Conservation (phyloP, 2,113 vertebrate genomes). For the Tachysurus fulvidraco region DNA sequence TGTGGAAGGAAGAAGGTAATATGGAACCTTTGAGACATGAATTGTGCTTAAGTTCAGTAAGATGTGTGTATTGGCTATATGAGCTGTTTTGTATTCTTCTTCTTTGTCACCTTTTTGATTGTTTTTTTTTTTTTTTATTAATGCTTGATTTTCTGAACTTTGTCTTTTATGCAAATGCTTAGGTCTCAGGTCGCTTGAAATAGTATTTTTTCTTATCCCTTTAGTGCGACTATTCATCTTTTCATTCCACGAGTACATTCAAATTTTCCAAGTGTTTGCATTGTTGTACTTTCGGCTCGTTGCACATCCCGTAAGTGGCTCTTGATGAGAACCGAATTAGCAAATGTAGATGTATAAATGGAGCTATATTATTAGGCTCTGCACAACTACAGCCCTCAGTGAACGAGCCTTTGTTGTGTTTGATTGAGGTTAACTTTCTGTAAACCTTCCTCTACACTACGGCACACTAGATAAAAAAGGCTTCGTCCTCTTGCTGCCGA, state of each 20-base stretch:
- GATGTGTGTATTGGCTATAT: neutral
- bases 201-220: neutral
- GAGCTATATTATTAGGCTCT: neutral
- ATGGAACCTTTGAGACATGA: too few relatives aligned
- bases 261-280: neutral
- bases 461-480: neutral
- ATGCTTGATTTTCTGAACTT: neutral
- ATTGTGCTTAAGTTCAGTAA: neutral
- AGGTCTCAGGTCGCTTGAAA: neutral
- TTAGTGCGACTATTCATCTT: neutral
- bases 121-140: neutral
- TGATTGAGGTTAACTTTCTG: neutral
- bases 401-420: neutral
- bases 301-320: neutral
- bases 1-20: neutral
- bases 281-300: neutral
- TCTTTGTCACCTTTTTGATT: neutral
- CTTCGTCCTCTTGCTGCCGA: neutral
- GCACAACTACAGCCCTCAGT: neutral
- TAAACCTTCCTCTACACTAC: constrained; percentile 1
- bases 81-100: too few relatives aligned
- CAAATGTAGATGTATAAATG: constrained; percentile 13
- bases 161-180: neutral
- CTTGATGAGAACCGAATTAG: neutral
- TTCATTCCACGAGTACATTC: neutral